These are phyloP conservation scores for Drosophila simulans DNA, from an alignment of 1,140 invertebrate genomes.

Conservation along the genomic window DNA sequence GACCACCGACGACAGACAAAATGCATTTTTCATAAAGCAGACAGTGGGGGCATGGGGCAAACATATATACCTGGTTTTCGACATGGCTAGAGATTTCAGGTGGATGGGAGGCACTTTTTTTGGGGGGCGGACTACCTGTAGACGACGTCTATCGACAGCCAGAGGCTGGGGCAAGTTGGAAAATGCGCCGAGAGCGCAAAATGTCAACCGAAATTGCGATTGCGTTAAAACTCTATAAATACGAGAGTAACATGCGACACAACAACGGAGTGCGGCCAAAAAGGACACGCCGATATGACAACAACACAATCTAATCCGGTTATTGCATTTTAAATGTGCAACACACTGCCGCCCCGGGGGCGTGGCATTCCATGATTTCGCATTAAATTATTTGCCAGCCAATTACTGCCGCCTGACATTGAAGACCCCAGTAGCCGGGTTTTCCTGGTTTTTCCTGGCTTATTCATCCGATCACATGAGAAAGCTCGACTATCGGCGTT, in stretches of 20 bases:
- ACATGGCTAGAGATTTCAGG: neutral
- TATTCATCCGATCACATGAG: slow-evolving; percentile 16
- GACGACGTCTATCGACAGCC: slow-evolving; percentile 64
- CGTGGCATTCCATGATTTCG: slow-evolving; percentile 30
- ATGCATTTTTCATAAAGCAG: slow-evolving; percentile 81
- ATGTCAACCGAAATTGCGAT: slow-evolving; percentile 82
- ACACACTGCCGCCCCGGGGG: slow-evolving; percentile 48
- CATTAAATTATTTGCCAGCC: slow-evolving; percentile 55
- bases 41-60: slow-evolving; percentile 50
- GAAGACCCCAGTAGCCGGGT: slow-evolving; percentile 10
- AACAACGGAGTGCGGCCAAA: slow-evolving; percentile 45
- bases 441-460: neutral
- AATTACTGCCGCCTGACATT: slow-evolving; percentile 51
- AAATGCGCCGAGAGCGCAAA: slow-evolving; percentile 65
- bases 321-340: slow-evolving; percentile 81
- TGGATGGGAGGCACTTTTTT: neutral
- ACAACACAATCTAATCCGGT: slow-evolving; percentile 81
- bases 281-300: slow-evolving; percentile 72
- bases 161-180: slow-evolving; percentile 47
- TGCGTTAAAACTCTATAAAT: slow-evolving; percentile 84
- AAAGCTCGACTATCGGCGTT: slow-evolving; percentile 1
- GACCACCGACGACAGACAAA: slow-evolving; percentile 60
- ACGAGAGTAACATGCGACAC: slow-evolving; percentile 79
- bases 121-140: slow-evolving; percentile 41
- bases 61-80: neutral